Conservation (phyloP, 2,113 vertebrate species). For the Ophthalmolycus amberensis region DNA sequence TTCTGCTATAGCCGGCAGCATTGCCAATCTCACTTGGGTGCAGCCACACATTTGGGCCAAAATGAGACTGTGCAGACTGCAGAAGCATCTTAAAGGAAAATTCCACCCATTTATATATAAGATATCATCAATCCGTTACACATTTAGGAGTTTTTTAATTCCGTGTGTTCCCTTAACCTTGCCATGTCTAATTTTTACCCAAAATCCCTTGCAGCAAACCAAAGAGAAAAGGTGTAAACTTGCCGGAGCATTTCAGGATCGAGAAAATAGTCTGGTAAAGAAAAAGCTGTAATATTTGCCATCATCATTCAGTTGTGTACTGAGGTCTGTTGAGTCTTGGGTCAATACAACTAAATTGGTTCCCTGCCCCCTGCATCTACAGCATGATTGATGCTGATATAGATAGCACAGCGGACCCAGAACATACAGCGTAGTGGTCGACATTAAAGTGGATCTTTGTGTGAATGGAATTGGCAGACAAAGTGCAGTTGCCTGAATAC, state of each 20-base stretch:
- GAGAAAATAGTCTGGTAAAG: background rate
- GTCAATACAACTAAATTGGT: background rate
- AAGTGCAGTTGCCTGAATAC: slow-evolving; percentile 36
- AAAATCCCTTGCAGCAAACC: background rate
- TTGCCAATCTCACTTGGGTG: slow-evolving; percentile 37
- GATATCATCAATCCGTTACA: background rate
- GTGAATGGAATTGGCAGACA: slow-evolving; percentile 16
- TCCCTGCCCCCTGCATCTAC: background rate
- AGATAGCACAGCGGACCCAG: background rate
- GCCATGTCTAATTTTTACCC: background rate
- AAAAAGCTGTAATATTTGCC: background rate
- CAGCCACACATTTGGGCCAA: slow-evolving; percentile 46
- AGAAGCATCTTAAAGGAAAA: slow-evolving; percentile 26
- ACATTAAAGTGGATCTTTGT: slow-evolving; percentile 18
- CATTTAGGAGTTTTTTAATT: background rate
- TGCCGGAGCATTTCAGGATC: background rate
- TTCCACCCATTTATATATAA: background rate
- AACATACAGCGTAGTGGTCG: background rate
- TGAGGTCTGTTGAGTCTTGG: background rate
- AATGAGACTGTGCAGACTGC: slow-evolving; percentile 38
- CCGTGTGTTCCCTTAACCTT: background rate
- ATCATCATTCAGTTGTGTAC: background rate
- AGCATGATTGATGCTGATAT: background rate
- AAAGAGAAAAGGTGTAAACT: background rate
- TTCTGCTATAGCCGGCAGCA: slow-evolving; percentile 40